phyloP scores from a whole-genome alignment of 2,888 invertebrate species.

The Hartigia nigra region DNA sequence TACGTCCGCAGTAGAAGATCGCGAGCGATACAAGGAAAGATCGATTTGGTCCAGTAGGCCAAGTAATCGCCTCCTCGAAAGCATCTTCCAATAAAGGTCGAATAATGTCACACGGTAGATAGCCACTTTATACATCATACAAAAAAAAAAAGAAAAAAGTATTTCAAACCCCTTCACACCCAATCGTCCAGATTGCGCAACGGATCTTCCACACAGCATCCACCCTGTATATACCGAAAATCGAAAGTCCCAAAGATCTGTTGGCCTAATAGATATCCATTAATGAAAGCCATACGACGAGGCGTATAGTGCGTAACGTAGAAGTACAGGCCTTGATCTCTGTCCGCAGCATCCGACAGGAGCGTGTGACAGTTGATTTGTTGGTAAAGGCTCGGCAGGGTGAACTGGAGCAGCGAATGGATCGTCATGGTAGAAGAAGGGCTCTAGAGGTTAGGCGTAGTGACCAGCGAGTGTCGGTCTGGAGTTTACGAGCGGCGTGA shows the following conservation, averaged over 20 bases:
- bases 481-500: conserved; percentile 39
- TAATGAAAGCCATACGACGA: neutral
- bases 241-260: neutral
- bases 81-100: too few relatives aligned
- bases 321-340: neutral
- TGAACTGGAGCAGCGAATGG: neutral
- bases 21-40: neutral
- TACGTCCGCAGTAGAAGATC: neutral
- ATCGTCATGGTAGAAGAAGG: conserved; percentile 15
- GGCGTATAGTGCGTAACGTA: neutral
- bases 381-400: neutral
- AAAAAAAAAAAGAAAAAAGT: neutral
- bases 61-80: neutral
- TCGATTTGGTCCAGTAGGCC: neutral
- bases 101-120: too few relatives aligned
- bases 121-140: neutral
- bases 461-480: conserved; percentile 38
- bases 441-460: conserved; percentile 13
- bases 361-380: conserved; percentile 17
- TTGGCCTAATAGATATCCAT: neutral
- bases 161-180: neutral
- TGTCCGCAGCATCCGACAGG: conserved; percentile 2
- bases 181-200: neutral
- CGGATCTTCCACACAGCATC: neutral
- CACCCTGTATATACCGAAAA: neutral